Evolutionary conservation across 2,888 invertebrate genomes (phyloP).

Genomic region (Panopea generosa): DNA sequence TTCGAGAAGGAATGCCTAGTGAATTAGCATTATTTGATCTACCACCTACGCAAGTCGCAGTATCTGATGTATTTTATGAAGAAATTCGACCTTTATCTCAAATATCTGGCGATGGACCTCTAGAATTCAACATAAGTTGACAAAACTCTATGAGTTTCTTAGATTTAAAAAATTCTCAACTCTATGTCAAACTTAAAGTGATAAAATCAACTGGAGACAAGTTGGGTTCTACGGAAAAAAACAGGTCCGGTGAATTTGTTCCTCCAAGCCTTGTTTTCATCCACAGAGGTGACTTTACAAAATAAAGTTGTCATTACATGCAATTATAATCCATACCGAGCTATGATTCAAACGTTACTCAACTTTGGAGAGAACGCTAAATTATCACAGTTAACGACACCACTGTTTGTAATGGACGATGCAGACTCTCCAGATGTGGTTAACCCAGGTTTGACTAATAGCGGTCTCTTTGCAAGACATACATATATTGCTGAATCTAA

Average conservation of each 20-base stretch:
- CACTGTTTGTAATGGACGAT: constrained; percentile 21
- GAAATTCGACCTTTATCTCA: constrained; percentile 38
- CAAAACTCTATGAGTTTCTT: constrained; percentile 38
- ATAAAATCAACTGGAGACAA: constrained; percentile 16
- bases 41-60: constrained; percentile 30
- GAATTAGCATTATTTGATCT: constrained; percentile 37
- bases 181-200: constrained; percentile 32
- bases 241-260: constrained; percentile 30
- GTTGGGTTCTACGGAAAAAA: constrained; percentile 1
- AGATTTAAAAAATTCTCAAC: constrained; percentile 29
- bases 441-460: constrained; percentile 2
- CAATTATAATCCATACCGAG: constrained; percentile 18
- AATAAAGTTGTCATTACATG: constrained; percentile 20
- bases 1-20: constrained; percentile 34
- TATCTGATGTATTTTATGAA: constrained; percentile 23
- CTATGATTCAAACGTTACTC: constrained; percentile 16
- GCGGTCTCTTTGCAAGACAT: constrained; percentile 2
- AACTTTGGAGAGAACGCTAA: constrained; percentile 17
- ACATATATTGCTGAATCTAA: constrained; percentile 2
- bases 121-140: constrained; percentile 37
- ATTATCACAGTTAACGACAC: constrained; percentile 15
- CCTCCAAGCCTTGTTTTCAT: constrained; percentile 25
- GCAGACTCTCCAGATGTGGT: neutral
- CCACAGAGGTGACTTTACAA: constrained; percentile 28
- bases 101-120: constrained; percentile 27